phyloP scores from a whole-genome alignment of 2,888 invertebrate species.

The Palloptera scutellata region DNA sequence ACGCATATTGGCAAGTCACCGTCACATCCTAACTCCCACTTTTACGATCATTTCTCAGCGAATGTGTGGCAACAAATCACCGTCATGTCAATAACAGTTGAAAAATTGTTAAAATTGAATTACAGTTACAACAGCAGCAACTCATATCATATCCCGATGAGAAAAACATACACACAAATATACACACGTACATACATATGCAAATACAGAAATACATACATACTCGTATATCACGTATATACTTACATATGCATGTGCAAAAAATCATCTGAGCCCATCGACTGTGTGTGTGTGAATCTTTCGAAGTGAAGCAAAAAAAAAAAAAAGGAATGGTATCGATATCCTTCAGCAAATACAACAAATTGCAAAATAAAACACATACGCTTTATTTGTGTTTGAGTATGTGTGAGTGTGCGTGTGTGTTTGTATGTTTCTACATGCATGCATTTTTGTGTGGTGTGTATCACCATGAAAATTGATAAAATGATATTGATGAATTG shows the following conservation, averaged over 20 bases:
- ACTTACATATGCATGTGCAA: not conserved
- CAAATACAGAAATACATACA: not conserved
- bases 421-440: not conserved
- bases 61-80: constrained; percentile 53
- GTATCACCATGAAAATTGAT: constrained; percentile 56
- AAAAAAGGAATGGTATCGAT: not conserved
- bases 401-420: not conserved
- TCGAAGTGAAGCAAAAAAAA: not conserved
- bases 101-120: constrained; percentile 61
- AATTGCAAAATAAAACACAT: constrained; percentile 22
- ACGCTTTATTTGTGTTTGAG: not conserved
- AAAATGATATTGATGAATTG: constrained; percentile 62
- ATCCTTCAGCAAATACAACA: constrained; percentile 22
- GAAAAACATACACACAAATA: not conserved
- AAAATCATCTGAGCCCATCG: not conserved
- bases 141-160: not conserved
- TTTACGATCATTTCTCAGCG: no score
- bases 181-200: not conserved
- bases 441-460: constrained; percentile 10
- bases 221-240: not conserved
- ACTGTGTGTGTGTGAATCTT: not conserved
- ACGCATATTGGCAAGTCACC: not conserved
- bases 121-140: constrained; percentile 48
- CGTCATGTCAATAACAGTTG: constrained; percentile 62
- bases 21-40: not conserved